phyloP scores from a whole-genome alignment of 2,888 invertebrate species.

The Cremastinae sp. region DNA sequence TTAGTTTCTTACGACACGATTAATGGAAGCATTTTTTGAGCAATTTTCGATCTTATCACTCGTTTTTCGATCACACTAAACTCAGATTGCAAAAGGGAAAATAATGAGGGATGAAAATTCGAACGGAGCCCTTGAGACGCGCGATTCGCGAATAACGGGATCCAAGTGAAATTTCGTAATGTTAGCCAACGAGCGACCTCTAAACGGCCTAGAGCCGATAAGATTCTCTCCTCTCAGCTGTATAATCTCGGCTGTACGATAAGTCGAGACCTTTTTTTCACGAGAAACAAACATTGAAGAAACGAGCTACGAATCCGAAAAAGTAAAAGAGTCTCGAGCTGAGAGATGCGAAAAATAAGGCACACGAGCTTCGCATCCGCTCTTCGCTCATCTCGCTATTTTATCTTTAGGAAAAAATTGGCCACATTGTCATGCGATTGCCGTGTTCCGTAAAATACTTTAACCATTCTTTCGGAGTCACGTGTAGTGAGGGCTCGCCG shows the following conservation, averaged over 20 bases:
- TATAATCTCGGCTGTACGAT: conserved; percentile 70
- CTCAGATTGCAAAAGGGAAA: conserved; percentile 1
- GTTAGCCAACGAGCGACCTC: conserved; percentile 72
- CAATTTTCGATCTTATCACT: conserved; percentile 71
- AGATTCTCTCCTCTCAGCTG: conserved; percentile 59
- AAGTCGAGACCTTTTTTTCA: conserved; percentile 55
- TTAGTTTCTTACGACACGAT: conserved; percentile 53
- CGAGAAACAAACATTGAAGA: conserved; percentile 46
- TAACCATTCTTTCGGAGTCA: conserved; percentile 55
- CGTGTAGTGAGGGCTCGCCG: conserved; percentile 72
- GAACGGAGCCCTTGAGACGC: conserved; percentile 29
- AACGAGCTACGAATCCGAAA: conserved; percentile 27
- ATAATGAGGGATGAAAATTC: conserved; percentile 10
- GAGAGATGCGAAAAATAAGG: conserved; percentile 12
- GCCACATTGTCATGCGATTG: conserved; percentile 9
- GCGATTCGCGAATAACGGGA: conserved; percentile 21
- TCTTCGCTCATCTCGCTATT: neutral
- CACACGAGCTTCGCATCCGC: no score
- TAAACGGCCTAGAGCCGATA: conserved; percentile 76
- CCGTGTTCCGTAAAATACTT: conserved; percentile 8
- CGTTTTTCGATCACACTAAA: conserved; percentile 16
- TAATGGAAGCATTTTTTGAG: conserved; percentile 76
- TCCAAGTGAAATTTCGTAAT: conserved; percentile 67
- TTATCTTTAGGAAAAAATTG: neutral
- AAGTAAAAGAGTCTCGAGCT: conserved; percentile 24